A percentile compares a stretch with the other conserved stretches of the same genome.
These are phyloP conservation scores for Anoplopoma fimbria DNA, from an alignment of 2,113 vertebrate species.

Conservation along the genomic window DNA sequence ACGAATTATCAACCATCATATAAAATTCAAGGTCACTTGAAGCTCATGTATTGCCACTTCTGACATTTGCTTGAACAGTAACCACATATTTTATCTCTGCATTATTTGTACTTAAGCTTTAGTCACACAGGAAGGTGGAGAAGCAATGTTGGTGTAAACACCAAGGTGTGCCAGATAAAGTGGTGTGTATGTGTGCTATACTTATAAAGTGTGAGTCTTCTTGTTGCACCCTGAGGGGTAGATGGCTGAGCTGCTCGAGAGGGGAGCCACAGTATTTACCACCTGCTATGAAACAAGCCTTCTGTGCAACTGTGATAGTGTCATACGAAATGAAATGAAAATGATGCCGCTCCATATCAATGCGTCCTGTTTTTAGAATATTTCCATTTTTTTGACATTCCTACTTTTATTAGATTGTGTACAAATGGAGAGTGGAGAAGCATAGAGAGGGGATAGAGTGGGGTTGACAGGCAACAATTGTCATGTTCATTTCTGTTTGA, in stretches of 20 bases:
- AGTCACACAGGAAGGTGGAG: slow-evolving; percentile 39
- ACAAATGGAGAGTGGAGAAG: slow-evolving; percentile 47
- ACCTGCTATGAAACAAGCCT: slow-evolving; percentile 78
- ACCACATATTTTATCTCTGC: slow-evolving; percentile 35
- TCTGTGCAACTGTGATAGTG: slow-evolving; percentile 73
- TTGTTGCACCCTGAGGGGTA: slow-evolving; percentile 65
- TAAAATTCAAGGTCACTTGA: slow-evolving; percentile 51
- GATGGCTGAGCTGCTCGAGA: slow-evolving; percentile 71
- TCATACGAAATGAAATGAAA: slow-evolving; percentile 67
- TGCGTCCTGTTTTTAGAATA: slow-evolving; percentile 60
- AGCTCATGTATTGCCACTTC: slow-evolving; percentile 8
- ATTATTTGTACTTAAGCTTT: slow-evolving; percentile 49
- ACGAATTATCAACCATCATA: not conserved
- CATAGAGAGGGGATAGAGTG: slow-evolving; percentile 22
- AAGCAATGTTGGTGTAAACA: slow-evolving; percentile 47
- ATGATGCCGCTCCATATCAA: slow-evolving; percentile 58
- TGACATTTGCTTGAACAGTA: slow-evolving; percentile 48
- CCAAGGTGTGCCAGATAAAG: slow-evolving; percentile 50
- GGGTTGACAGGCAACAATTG: slow-evolving; percentile 62
- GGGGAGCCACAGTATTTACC: slow-evolving; percentile 74
- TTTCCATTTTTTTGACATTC: slow-evolving; percentile 45
- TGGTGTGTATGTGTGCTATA: slow-evolving; percentile 20
- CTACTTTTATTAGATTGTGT: slow-evolving; percentile 65
- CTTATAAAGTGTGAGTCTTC: slow-evolving; percentile 56
- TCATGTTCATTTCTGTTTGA: slow-evolving; percentile 61